Base-by-base conservation (phyloP, 2,797 vertebrate genomes). In the Fratercula arctica region DNA sequence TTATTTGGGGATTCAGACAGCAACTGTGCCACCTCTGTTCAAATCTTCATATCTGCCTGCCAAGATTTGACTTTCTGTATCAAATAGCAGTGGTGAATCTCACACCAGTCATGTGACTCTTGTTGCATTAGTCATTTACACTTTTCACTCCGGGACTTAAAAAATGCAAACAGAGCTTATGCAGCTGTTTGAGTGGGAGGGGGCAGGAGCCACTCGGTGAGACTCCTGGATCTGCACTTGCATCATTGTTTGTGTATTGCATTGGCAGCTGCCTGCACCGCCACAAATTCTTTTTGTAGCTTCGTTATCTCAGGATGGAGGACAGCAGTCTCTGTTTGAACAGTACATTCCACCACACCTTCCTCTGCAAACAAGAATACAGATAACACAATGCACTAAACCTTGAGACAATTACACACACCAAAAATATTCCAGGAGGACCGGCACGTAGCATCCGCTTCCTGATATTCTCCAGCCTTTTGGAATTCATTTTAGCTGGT, bases 321-420 rank as follows among this genome's bases (percentile, higher is more conserved):
- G 96, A 95, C 85, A 85, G 10, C 59, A 90, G 70, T 82, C 66
- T 95, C 24, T 94, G 82, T 95, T 96, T 95, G 69, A 85, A 82
- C 94, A 96, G 90, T 69, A 72, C 61, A 75, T 96, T 95, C 95
- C 95, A 88, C 91, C 93, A 90, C 90, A 93, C 95, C 95, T 98
- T 95, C 91, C 63, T 92, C 89, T 77, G 48, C 64, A 96, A 95
- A 88, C 87, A 85, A 60, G 53, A 72, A 39, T 25, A 57, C 59
- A 68, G 68, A 90, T 90, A 96, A 92, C 0, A 4, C 53, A 83
- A 31, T 53, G 68, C 84, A 37, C 67, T 79, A 59, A 95, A 92
- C 83, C 43, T 94, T 87, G 80, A 93, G 83, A 90, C 79, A 85
- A 54, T 97, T 95, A 74, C 60, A 66, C 85, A 57, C 48, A 6